Evolutionary conservation across 2,797 vertebrate genomes (phyloP), one percentile per base, ranked within the genome.

Genomic region (Menidia menidia): DNA sequence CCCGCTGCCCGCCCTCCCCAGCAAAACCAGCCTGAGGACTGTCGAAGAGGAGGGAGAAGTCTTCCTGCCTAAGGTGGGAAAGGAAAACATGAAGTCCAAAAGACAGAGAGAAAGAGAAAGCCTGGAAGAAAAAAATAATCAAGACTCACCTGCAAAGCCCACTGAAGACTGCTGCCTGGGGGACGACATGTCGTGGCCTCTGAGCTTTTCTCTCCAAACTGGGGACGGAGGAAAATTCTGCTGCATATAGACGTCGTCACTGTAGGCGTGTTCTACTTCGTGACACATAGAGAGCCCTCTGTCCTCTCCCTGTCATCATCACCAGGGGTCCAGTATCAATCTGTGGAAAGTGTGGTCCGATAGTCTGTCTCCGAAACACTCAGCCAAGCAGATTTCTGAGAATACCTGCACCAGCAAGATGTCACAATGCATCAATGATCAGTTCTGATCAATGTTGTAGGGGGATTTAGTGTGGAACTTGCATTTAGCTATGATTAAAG

Each of bases 1-100:
- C 4, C 93, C 93, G 0, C 80, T 89, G 62, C 93, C 92, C 0
- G 90, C 92, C 64, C 89, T 93, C 9, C 92, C 93, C 33, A 95
- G 54, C 18, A 94, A 75, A 65, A 91, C 86, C 19, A 95, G 73
- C 70, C 90, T 82, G 48, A 80, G 66, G 44, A 86, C 78, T 35
- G 68, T 33, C 4, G 42, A 64, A 43, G 47, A 63, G 43, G 60
- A 64, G 7, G 81, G 7, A 30, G 61, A n/a, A 0, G 43, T 4
- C 70, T 63, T 86, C 58, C 18, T 78, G 25, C 65, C 89, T 90
- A 48, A 19, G 42, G 15, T 64, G 16, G 60, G 5, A 31, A 45
- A 47, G 41, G 33, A 39, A 6, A 39, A 47, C 4, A 18, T 16
- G 18, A 25, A 7, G 9, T 35, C 50, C 0, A 6, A 48, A 52